Evolutionary conservation across 2,888 invertebrate species (phyloP).

Genomic region (Pterostichus niger): DNA sequence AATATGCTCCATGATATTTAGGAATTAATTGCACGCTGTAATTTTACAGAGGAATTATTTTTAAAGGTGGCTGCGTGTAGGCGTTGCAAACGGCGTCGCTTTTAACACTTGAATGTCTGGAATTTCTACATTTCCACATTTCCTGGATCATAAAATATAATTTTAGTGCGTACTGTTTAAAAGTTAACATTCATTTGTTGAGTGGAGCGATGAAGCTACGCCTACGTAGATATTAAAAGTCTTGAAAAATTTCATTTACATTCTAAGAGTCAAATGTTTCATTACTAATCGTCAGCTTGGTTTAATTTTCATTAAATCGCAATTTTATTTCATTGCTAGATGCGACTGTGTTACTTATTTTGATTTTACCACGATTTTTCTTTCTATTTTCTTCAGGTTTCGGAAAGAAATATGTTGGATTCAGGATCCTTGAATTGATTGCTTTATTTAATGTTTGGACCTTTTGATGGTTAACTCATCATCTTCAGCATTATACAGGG

Average conservation of each 20-base stretch:
- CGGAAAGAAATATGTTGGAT: no score
- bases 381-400: no score
- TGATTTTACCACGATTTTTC: no score
- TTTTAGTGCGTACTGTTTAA: conserved; percentile 34
- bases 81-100: not conserved
- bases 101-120: conserved; percentile 17
- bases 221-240: conserved; percentile 20
- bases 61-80: not conserved
- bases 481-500: no score
- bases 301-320: conserved; percentile 8
- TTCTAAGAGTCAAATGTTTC: not conserved
- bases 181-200: conserved; percentile 38
- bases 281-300: not conserved
- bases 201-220: not conserved
- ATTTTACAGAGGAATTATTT: conserved; percentile 20
- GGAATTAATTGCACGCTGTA: not conserved
- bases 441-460: no score
- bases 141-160: conserved; percentile 38
- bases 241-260: not conserved
- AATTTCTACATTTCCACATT: conserved; percentile 14
- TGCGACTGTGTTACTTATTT: not conserved
- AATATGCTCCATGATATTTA: conserved; percentile 29
- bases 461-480: no score
- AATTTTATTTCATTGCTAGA: conserved; percentile 6
- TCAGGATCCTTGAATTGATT: no score